Conservation (phyloP, 2,888 invertebrate genomes). For the Ichneumoninae sp. region DNA sequence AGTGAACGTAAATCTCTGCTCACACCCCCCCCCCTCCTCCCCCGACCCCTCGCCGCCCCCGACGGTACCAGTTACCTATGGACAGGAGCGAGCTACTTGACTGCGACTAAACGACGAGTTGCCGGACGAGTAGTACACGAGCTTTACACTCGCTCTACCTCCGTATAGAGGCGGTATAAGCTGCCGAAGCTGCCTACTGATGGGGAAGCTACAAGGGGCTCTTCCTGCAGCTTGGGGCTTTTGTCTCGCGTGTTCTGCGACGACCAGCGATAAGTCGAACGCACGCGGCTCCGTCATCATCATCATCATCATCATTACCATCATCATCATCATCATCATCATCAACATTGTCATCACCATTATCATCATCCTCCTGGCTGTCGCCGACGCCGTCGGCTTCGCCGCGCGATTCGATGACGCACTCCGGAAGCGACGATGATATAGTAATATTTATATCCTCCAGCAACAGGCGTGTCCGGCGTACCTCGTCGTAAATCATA, state of each 20-base stretch:
- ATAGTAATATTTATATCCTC: conserved; percentile 37
- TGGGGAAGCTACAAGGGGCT: conserved; percentile 43
- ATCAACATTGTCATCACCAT: conserved; percentile 35
- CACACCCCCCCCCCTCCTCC: not conserved
- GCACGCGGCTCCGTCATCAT: conserved; percentile 43
- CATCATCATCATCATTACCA: conserved; percentile 32
- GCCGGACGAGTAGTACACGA: conserved; percentile 44
- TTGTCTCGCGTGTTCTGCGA: conserved; percentile 49
- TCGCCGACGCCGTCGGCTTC: conserved; percentile 21
- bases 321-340: conserved; percentile 34
- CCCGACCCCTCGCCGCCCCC: not conserved
- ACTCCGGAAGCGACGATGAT: conserved; percentile 35
- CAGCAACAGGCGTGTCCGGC: conserved; percentile 10
- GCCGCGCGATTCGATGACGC: conserved; percentile 43
- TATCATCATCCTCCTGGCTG: conserved; percentile 39
- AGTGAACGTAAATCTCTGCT: conserved; percentile 46
- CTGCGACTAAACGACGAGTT: conserved; percentile 42
- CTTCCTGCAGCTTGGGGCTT: not conserved
- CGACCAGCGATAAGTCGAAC: conserved; percentile 47
- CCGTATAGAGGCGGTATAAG: conserved; percentile 15
- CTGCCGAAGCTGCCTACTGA: conserved; percentile 49
- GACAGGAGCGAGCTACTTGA: conserved; percentile 30
- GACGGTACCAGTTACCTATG: not conserved
- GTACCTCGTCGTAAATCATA: conserved; percentile 34
- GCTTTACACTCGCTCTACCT: conserved; percentile 51